Conservation (phyloP, 1,140 invertebrate genomes). For the Saccostrea glomerata region DNA sequence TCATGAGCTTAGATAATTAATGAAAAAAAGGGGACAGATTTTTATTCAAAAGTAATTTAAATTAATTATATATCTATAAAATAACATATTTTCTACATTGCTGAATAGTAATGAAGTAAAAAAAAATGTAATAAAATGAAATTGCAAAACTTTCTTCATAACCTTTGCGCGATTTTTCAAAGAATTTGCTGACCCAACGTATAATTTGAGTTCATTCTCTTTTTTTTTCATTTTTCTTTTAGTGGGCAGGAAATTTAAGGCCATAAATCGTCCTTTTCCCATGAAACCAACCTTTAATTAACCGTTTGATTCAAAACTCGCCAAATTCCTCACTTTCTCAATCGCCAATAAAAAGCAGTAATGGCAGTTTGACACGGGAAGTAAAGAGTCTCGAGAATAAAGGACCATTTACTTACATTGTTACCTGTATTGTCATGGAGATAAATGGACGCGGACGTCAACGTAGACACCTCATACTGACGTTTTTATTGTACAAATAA, state of each 20-base stretch:
- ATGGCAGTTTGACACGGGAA: conserved; percentile 16
- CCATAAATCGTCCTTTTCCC: conserved; percentile 9
- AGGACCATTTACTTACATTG: conserved; percentile 19
- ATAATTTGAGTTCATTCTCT: too few species aligned
- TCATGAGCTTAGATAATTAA: background rate
- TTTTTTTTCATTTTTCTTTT: background rate
- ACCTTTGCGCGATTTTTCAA: too few species aligned
- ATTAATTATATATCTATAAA: too few species aligned
- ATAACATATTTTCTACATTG: too few species aligned
- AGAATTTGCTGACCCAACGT: too few species aligned
- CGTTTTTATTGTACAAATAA: conserved; percentile 21
- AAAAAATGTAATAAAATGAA: too few species aligned
- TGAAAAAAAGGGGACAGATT: background rate
- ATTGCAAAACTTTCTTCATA: too few species aligned
- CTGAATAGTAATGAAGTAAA: too few species aligned
- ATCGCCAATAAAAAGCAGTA: background rate
- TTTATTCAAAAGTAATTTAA: too few species aligned
- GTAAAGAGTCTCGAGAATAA: conserved; percentile 5
- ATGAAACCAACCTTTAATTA: conserved; percentile 9
- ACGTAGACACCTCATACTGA: background rate
- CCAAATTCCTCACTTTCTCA: conserved; percentile 30
- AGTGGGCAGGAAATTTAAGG: background rate
- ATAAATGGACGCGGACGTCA: conserved; percentile 20
- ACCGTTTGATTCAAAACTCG: conserved; percentile 31
- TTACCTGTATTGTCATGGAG: conserved; percentile 3